Evolutionary conservation across 2,797 vertebrate species (phyloP), one percentile per base, ranked within the genome.

Genomic region (Scolopax bukidnonensis): DNA sequence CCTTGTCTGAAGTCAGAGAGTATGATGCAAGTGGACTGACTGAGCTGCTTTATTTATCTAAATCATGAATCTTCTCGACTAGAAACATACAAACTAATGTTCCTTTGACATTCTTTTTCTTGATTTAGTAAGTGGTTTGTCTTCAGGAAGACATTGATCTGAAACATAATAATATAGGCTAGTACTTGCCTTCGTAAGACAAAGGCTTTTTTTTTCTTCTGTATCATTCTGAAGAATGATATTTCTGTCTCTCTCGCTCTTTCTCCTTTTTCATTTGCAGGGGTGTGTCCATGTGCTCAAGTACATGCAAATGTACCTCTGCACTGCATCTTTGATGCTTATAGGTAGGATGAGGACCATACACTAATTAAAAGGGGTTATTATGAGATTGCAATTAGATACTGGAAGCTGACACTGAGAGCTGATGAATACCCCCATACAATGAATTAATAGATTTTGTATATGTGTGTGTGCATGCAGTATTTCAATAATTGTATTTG

Each of bases 291-390:
- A 10, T 38, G 10, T 76, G 67, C 28, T 80, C 12, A 25, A 11
- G 19, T 45, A 24, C 9, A 16, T 38, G 10, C 32, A 53, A 51
- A 74, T 0, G 0, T 51, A 23, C 3, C 4, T 21, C 14, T 51
- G 51, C 10, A 24, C 30, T 36, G 36, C 57, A 17, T n/a, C 3
- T 89, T 70, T 36, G 65, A 25, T 21, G 16, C 12, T 30, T 88
- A 36, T 48, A 63, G 38, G 54, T 61, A 47, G 38, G 43, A 54
- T 47, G 41, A 71, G 28, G 19, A 38, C 15, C 43, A 17, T 32
- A 3, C 12, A 10, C 9, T 76, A 89, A 63, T 74, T 81, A 51
- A 71, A 74, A 51, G 40, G 77, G 15, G 25, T 67, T 86, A 11
- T 71, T 80, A 69, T 30, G 41, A 75, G 32, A 32, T 54, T 88